Evolutionary conservation across 2,888 invertebrate genomes (phyloP).

Genomic region (Thecocarcelia acutangulata): DNA sequence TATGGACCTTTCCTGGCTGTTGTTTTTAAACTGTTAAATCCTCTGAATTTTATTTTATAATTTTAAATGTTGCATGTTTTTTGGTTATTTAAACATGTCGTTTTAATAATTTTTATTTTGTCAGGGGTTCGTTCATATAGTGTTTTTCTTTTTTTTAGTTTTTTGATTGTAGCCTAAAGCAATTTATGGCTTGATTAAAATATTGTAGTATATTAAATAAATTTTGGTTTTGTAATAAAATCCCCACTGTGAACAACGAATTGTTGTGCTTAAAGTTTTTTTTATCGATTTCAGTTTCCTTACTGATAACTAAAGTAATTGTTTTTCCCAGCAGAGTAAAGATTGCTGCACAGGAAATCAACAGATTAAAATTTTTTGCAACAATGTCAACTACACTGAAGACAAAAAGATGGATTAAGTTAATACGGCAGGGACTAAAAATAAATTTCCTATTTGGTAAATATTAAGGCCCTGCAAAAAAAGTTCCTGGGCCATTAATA

Average conservation of each 20-base stretch:
- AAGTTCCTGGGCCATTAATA: too few species aligned
- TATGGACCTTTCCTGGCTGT: slow-evolving; percentile 35
- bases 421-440: too few species aligned
- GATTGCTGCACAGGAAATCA: too few species aligned
- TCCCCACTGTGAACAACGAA: neutral
- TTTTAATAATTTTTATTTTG: slow-evolving; percentile 20
- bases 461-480: too few species aligned
- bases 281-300: neutral
- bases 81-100: neutral
- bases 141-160: neutral
- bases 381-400: too few species aligned
- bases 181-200: slow-evolving; percentile 8
- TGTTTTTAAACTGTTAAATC: slow-evolving; percentile 8
- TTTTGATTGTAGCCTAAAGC: neutral
- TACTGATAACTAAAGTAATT: too few species aligned
- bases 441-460: too few species aligned
- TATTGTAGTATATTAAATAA: neutral
- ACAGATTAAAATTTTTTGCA: too few species aligned
- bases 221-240: slow-evolving; percentile 27
- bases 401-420: too few species aligned
- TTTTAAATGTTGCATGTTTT: slow-evolving; percentile 8
- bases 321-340: too few species aligned
- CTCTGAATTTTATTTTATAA: neutral
- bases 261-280: neutral
- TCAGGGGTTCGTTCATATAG: slow-evolving; percentile 9